phyloP scores from a whole-genome alignment of 2,113 vertebrate genomes.

The Cephalopholis sonnerati region DNA sequence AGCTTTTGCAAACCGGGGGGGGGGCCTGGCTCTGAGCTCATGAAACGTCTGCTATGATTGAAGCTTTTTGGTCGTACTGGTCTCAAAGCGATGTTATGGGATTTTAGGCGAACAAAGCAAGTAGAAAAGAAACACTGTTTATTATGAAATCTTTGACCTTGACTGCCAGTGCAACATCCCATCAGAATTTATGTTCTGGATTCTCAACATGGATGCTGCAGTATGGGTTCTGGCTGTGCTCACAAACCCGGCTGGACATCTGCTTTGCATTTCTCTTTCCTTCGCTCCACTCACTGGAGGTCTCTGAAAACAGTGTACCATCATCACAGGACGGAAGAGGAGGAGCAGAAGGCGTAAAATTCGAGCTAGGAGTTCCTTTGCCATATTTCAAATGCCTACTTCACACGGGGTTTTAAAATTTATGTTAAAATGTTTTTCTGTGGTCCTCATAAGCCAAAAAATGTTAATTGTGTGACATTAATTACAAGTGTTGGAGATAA shows the following conservation, averaged over 20 bases:
- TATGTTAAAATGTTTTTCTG: background rate
- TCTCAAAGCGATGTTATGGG: slow-evolving; percentile 17
- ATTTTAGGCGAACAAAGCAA: slow-evolving; percentile 8
- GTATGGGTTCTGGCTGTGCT: slow-evolving; percentile 14
- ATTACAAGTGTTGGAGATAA: background rate
- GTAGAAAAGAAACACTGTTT: background rate
- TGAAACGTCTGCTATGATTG: background rate
- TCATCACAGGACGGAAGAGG: background rate
- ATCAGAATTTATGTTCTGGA: slow-evolving; percentile 41
- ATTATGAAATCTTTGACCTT: slow-evolving; percentile 41
- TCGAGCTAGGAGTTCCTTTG: background rate
- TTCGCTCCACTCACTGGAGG: background rate
- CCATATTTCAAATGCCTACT: background rate
- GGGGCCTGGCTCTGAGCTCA: background rate
- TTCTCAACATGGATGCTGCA: slow-evolving; percentile 1
- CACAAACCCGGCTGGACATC: slow-evolving; percentile 54
- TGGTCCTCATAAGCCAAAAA: background rate
- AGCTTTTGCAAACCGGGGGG: background rate
- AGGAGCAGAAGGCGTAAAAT: background rate
- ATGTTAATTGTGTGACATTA: background rate
- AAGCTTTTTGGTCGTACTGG: background rate
- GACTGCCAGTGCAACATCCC: slow-evolving; percentile 22
- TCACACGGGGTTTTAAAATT: background rate
- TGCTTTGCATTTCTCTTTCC: slow-evolving; percentile 49
- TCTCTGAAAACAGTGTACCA: slow-evolving; percentile 23